Base-by-base conservation (phyloP, 2,797 vertebrate genomes). In the Liasis olivaceus region DNA sequence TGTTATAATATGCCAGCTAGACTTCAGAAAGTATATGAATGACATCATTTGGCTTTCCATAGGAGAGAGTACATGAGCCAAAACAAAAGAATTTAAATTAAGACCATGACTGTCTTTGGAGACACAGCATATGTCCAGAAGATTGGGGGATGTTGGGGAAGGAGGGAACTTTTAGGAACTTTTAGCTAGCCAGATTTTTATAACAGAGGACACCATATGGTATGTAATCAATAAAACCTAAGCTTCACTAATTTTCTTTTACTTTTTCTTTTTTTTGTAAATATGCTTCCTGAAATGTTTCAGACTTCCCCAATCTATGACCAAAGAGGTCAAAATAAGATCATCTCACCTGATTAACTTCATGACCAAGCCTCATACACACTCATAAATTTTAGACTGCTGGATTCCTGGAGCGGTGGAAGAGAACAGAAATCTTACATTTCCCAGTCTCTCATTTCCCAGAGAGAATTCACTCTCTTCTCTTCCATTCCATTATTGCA, bases 121-220 rank as follows among this genome's bases (percentile, higher is more conserved):
- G 14, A 87, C 22, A n/a, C 0, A 95, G 3, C 13, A 81, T 51
- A 1, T 58, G 17, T 60, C 20, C 47, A 94, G 26, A 85, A 22
- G 0, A 92, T 81, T 81, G 42, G 72, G 47, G 20, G 72, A 24
- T 47, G 42, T 24, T 17, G 59, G 31, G 3, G 17, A 56, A 42
- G 58, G 9, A 88, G 54, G 5, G 81, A 60, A 88, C 72, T 90
- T 91, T 31, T 87, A 92, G 1, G 4, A 92, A 12, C 1, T 87
- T 90, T 22, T 88, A 90, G 36, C 63, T 2, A 94, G 93, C 2
- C 72, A 63, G 47, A 92, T 93, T 88, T 93, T 95, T 89, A 86
- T 81, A 85, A 28, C n/a, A 89, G 1, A 6, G 15, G 0, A 24
- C 26, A 56, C 31, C 24, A 87, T 60, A 87, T 54, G 47, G 7